A percentile compares a stretch with the other conserved stretches of the same genome.
These are phyloP conservation scores for Morone saxatilis DNA, from an alignment of 2,113 vertebrate species.

Conservation along the genomic window DNA sequence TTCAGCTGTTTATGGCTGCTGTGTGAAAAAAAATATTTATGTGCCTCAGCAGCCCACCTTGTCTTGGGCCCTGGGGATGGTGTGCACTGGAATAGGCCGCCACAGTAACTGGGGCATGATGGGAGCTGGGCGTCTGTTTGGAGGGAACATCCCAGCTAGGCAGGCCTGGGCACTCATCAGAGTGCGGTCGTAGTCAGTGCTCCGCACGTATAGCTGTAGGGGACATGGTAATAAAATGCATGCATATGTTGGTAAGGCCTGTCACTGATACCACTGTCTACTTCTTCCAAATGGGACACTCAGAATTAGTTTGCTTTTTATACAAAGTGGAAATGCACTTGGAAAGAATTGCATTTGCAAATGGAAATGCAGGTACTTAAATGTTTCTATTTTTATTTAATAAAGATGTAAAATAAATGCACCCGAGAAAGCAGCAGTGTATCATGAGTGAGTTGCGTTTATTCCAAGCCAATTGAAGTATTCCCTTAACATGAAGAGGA, in stretches of 20 bases:
- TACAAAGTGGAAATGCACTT: slow-evolving; percentile 21
- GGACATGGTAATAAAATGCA: slow-evolving; percentile 16
- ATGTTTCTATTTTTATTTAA: slow-evolving; percentile 31
- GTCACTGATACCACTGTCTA: neutral
- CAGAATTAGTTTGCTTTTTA: slow-evolving; percentile 30
- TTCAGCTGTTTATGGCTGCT: slow-evolving; percentile 21
- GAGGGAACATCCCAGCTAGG: slow-evolving; percentile 91
- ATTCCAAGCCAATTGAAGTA: slow-evolving; percentile 54
- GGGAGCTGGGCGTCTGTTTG: slow-evolving; percentile 76
- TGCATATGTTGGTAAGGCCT: neutral
- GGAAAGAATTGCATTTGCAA: slow-evolving; percentile 20
- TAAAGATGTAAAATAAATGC: slow-evolving; percentile 48
- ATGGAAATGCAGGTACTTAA: slow-evolving; percentile 10
- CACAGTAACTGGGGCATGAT: slow-evolving; percentile 85
- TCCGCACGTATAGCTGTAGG: slow-evolving; percentile 89
- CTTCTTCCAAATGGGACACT: slow-evolving; percentile 25
- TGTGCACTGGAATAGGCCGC: slow-evolving; percentile 93
- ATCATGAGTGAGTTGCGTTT: slow-evolving; percentile 27
- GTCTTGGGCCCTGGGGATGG: slow-evolving; percentile 84
- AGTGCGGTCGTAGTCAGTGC: slow-evolving; percentile 93
- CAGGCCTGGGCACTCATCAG: slow-evolving; percentile 92
- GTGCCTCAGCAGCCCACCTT: slow-evolving; percentile 77
- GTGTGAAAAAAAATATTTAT: slow-evolving; percentile 63
- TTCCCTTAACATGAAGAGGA: slow-evolving; percentile 49
- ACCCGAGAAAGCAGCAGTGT: slow-evolving; percentile 22